Percentiles rank a stretch among this genome's conserved stretches.
Evolutionary conservation across 2,797 vertebrate species (phyloP).

Genomic region (Taeniopygia guttata): DNA sequence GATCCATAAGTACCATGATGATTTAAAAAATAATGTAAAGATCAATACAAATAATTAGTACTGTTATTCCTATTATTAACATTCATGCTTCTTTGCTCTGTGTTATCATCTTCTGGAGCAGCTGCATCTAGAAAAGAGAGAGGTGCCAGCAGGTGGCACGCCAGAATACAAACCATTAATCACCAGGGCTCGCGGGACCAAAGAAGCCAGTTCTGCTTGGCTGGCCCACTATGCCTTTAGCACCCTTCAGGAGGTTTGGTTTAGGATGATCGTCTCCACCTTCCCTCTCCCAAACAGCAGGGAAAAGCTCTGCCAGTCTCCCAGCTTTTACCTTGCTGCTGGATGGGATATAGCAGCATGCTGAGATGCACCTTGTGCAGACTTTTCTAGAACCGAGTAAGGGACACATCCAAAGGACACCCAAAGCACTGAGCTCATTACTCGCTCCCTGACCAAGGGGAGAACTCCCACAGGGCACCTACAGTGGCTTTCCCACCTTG

Average conservation of each 20-base stretch:
- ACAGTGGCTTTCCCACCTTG: not conserved
- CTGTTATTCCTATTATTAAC: not conserved
- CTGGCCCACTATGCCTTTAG: not conserved
- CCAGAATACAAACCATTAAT: not conserved
- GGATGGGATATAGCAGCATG: not conserved
- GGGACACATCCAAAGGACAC: not conserved
- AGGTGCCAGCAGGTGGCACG: slow-evolving; percentile 47
- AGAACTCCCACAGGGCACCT: not conserved
- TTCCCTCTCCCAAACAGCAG: not conserved
- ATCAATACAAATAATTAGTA: slow-evolving; percentile 17
- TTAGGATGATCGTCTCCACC: not conserved
- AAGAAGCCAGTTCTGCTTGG: not conserved
- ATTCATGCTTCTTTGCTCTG: not conserved
- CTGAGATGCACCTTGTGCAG: not conserved
- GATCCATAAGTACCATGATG: not conserved
- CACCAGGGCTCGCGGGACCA: not conserved
- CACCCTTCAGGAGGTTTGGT: not conserved
- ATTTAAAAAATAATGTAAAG: not conserved
- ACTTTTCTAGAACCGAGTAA: not conserved
- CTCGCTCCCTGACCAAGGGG: fast-evolving
- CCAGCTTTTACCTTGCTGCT: not conserved
- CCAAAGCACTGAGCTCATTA: not conserved
- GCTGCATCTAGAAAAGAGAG: not conserved
- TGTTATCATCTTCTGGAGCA: not conserved
- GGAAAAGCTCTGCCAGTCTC: not conserved